A percentile compares a stretch with the other conserved stretches of the same genome.
Conservation (phyloP, 2,888 invertebrate species). For the Nowickia ferox region DNA sequence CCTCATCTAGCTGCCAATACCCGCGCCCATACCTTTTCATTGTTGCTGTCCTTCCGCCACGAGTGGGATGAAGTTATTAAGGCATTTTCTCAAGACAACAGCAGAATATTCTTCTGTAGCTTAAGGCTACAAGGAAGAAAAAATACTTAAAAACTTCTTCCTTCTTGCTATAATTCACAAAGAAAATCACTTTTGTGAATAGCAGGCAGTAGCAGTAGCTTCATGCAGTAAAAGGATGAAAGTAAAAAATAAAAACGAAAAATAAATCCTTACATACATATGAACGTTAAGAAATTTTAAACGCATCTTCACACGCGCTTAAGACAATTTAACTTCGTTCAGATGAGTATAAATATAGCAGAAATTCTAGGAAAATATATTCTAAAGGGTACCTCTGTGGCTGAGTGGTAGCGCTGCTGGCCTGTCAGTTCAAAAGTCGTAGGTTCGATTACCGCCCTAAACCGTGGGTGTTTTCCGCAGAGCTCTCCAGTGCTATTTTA, state of each 20-base stretch:
- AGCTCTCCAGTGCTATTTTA: not conserved
- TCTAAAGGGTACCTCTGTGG: no score
- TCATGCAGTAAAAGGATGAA: not conserved
- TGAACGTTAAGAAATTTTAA: constrained; percentile 26
- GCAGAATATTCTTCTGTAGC: constrained; percentile 7
- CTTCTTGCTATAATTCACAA: constrained; percentile 9
- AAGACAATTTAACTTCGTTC: not conserved
- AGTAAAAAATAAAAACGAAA: constrained; percentile 17
- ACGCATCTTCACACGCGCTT: constrained; percentile 18
- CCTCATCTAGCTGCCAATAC: not conserved
- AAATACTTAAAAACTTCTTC: constrained; percentile 44
- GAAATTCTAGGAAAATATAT: not conserved
- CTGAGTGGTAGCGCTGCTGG: no score
- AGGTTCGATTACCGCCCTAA: no score
- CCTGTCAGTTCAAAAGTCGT: no score
- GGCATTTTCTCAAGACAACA: constrained; percentile 24
- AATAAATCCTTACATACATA: not conserved
- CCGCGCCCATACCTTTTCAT: not conserved
- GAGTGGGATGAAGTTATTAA: constrained; percentile 60
- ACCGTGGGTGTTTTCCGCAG: no score
- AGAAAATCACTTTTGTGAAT: constrained; percentile 7
- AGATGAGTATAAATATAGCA: constrained; percentile 11
- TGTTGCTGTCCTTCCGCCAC: constrained; percentile 24
- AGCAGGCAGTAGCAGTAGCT: not conserved
- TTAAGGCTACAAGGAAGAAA: constrained; percentile 48